A percentile compares a stretch with the other conserved stretches of the same genome.
Conservation (phyloP, 1,140 invertebrate genomes). For the Meloidogyne hapla region DNA sequence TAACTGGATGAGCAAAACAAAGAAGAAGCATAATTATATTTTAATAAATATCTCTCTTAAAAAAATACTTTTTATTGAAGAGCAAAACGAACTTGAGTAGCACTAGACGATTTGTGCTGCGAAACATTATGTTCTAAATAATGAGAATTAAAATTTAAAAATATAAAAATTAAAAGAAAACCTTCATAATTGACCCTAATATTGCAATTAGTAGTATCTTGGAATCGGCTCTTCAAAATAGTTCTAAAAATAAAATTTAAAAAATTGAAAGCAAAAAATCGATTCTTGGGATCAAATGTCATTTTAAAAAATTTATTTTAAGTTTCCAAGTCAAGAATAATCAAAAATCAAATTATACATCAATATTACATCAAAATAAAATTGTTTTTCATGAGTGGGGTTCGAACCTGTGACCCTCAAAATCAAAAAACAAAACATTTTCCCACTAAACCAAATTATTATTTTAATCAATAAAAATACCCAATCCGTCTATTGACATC, state of each 20-base stretch:
- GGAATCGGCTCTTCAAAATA: not conserved
- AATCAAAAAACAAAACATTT: too few species aligned
- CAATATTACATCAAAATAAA: too few species aligned
- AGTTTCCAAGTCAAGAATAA: not conserved
- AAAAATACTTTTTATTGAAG: not conserved
- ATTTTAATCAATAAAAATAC: too few species aligned
- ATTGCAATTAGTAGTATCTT: not conserved
- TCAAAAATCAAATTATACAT: too few species aligned
- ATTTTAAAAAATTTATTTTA: not conserved
- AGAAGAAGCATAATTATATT: not conserved
- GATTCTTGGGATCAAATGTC: too few species aligned
- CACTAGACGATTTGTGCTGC: not conserved
- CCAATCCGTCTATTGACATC: slow-evolving; percentile 70
- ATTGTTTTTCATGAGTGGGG: too few species aligned
- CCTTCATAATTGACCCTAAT: not conserved
- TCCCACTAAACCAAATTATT: too few species aligned
- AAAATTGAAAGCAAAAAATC: not conserved
- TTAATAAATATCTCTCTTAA: not conserved
- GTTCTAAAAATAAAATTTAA: not conserved
- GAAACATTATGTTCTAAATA: not conserved
- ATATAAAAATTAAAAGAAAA: not conserved
- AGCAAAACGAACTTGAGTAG: not conserved
- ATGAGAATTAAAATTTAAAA: not conserved
- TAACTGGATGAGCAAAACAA: not conserved
- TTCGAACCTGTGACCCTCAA: too few species aligned